Base-by-base conservation (phyloP, 1,140 invertebrate genomes). In the Rhagoletis pomonella region DNA sequence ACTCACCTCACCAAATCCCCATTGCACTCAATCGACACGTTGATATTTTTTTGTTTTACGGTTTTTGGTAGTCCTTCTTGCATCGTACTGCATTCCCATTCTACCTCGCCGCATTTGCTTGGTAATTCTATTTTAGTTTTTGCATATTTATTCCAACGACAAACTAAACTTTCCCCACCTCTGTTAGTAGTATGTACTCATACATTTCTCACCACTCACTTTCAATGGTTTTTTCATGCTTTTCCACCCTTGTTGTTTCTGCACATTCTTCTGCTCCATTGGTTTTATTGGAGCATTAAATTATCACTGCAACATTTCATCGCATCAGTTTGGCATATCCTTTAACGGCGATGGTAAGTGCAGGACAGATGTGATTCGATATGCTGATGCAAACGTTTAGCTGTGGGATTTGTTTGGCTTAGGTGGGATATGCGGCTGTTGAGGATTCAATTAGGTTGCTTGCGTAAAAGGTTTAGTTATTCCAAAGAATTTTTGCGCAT, bases 281-380 rank as follows among this genome's bases (percentile, higher is more conserved):
- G 73, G 42, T 55, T 81, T 81, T 81, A 81, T 81, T 81, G 73
- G 44, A 81, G 17, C 73, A 81, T 81, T 55, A 81, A 81, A 81
- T 81, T 81, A 81, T 81, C 73, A 19, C 73, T 81, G 73, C 73
- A 58, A 81, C 73, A 81, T 81, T 58, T 81, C 73, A 81, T 81
- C 17, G 47, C 73, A 81, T 81, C 73, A 47, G 50, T 81, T 81
- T 7, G 2, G 17, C 19, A 55, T 81, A 81, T 81, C 47, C 73
- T 81, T 55, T 47, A 81, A 50, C 55, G 73, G 17, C 17, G 10
- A 5, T 81, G 9, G 73, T 29, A 81, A 50, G 55, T 81, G 73
- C 47, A 6, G 47, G 73, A 81, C 73, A 81, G 47, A 81, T 55
- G 73, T 55, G 5, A 10, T 19, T 64, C 17, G 62, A 64, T 64